These are phyloP conservation scores for Rhagologus leucostigma DNA, from an alignment of 2,113 vertebrate genomes.

Conservation along the genomic window DNA sequence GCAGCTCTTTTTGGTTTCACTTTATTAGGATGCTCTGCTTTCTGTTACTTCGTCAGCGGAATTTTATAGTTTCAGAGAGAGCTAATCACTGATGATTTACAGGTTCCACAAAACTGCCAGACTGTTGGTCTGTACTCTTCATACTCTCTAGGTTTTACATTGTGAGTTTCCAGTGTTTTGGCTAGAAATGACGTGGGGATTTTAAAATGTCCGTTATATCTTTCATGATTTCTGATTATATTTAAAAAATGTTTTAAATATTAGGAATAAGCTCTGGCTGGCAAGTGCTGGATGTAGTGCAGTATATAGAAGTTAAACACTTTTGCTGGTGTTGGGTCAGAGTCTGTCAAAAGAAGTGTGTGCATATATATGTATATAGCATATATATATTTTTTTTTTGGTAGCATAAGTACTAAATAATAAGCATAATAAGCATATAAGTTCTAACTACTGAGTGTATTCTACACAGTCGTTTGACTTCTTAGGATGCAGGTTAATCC, in stretches of 20 bases:
- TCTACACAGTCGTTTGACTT: neutral
- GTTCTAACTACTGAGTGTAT: neutral
- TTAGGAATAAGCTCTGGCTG: neutral
- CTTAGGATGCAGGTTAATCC: neutral
- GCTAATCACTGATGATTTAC: neutral
- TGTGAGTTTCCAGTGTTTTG: neutral
- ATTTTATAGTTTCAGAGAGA: neutral
- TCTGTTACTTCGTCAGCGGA: neutral
- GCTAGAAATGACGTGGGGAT: neutral
- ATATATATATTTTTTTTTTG: neutral
- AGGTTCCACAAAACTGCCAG: neutral
- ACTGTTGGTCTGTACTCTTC: neutral
- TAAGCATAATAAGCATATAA: neutral
- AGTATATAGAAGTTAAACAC: neutral
- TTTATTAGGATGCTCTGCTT: neutral
- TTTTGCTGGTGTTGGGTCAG: neutral
- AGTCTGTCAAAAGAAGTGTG: neutral
- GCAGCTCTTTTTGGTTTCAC: neutral
- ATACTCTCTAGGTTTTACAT: neutral
- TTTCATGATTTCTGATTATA: neutral
- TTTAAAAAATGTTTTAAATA: neutral
- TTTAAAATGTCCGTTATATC: neutral
- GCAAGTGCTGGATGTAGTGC: neutral
- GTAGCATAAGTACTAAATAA: neutral
- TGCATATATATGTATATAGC: neutral